phyloP scores from a whole-genome alignment of 2,797 vertebrate species.

The Melanotaenia trifasciata region DNA sequence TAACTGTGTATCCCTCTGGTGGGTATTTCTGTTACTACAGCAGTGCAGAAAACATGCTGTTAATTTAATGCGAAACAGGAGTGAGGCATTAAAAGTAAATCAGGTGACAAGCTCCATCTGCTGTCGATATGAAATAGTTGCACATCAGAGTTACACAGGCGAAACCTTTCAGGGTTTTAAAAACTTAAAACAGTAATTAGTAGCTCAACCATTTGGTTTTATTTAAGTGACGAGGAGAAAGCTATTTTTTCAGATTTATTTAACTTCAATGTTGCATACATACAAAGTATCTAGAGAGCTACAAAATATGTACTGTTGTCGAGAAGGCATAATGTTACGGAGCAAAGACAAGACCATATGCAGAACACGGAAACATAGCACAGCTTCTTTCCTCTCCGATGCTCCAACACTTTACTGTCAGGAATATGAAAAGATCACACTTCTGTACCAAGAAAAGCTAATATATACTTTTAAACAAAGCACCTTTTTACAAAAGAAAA shows the following conservation, averaged over 20 bases:
- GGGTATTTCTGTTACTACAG: constrained; percentile 35
- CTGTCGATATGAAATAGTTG: constrained; percentile 38
- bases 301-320: constrained; percentile 99
- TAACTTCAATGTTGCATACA: constrained; percentile 99
- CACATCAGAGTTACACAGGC: constrained; percentile 7
- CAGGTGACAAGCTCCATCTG: constrained; percentile 44
- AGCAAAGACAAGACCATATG: constrained; percentile 99
- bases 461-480: constrained; percentile 96
- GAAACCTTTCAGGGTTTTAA: not conserved
- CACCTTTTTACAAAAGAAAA: constrained; percentile 88
- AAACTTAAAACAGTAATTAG: too few relatives aligned
- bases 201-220: not conserved
- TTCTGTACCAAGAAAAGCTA: constrained; percentile 97
- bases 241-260: constrained; percentile 91
- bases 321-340: constrained; percentile 99
- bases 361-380: constrained; percentile 96
- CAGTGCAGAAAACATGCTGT: not conserved
- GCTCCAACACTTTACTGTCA: constrained; percentile 94
- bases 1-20: constrained; percentile 63
- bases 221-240: constrained; percentile 27
- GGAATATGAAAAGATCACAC: constrained; percentile 98
- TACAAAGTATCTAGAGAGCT: constrained; percentile 99
- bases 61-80: not conserved
- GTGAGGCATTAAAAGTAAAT: not conserved
- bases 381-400: constrained; percentile 80